A percentile compares a stretch with the other conserved stretches of the same genome.
Conservation (phyloP, 2,888 invertebrate genomes). For the Tenthredo livida region DNA sequence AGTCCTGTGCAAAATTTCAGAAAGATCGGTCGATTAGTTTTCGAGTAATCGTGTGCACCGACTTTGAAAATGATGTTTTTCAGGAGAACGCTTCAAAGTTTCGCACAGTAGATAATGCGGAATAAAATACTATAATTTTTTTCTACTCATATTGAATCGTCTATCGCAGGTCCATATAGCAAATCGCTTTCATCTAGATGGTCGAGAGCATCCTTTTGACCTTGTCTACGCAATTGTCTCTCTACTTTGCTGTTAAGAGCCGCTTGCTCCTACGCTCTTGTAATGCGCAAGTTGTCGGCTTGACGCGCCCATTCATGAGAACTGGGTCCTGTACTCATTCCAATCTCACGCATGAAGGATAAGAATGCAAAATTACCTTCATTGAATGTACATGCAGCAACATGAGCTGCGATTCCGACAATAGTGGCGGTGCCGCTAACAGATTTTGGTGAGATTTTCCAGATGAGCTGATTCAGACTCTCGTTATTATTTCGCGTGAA, state of each 20-base stretch:
- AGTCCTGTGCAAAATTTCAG: conserved; percentile 54
- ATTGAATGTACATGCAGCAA: conserved; percentile 54
- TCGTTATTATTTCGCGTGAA: conserved; percentile 56
- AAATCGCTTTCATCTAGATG: conserved; percentile 60
- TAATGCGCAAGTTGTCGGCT: not conserved
- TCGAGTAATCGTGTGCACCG: conserved; percentile 47
- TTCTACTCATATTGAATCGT: conserved; percentile 52
- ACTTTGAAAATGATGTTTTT: conserved; percentile 53
- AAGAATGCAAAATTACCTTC: conserved; percentile 57
- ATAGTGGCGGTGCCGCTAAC: conserved; percentile 53
- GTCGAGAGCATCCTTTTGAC: conserved; percentile 60
- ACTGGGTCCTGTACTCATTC: conserved; percentile 49
- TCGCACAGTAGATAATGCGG: conserved; percentile 12
- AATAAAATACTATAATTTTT: conserved; percentile 46
- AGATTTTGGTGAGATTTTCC: conserved; percentile 58
- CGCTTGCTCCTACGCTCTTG: conserved; percentile 1
- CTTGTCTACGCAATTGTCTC: conserved; percentile 56
- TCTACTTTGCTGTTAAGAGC: conserved; percentile 50
- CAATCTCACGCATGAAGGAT: conserved; percentile 56
- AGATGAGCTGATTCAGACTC: conserved; percentile 55
- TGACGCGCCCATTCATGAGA: conserved; percentile 25
- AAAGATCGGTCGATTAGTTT: conserved; percentile 54
- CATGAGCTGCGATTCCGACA: conserved; percentile 58
- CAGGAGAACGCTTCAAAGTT: conserved; percentile 50
- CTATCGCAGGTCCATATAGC: conserved; percentile 55